A percentile compares a stretch with the other conserved stretches of the same genome.
Conservation (phyloP, 2,113 vertebrate genomes). For the Hydrolagus affinis region DNA sequence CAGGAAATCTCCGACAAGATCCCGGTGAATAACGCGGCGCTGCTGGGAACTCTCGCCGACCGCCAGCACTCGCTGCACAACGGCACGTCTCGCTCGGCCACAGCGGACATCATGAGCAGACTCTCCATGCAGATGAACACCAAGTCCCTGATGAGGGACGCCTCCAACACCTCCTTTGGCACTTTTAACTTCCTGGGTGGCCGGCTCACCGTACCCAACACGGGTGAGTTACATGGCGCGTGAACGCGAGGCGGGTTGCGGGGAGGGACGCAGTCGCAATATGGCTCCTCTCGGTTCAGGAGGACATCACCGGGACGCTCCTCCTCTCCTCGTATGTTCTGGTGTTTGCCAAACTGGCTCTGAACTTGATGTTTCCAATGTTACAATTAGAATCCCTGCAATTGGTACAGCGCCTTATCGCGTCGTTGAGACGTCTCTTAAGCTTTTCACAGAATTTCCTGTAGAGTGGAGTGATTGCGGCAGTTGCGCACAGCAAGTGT, state of each 20-base stretch:
- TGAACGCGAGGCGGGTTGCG: too few relatives aligned
- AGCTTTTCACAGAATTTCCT: too few relatives aligned
- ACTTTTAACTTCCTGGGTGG: constrained; percentile 97
- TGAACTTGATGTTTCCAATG: too few relatives aligned
- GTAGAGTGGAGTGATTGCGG: too few relatives aligned
- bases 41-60: constrained; percentile 79
- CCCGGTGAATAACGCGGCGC: constrained; percentile 81
- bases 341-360: too few relatives aligned
- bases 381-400: too few relatives aligned
- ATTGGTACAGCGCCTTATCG: too few relatives aligned
- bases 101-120: constrained; percentile 73
- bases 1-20: constrained; percentile 78
- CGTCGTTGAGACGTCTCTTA: background rate
- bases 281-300: too few relatives aligned
- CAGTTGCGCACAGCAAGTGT: too few relatives aligned
- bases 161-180: constrained; percentile 83
- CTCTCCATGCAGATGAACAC: constrained; percentile 87
- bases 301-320: too few relatives aligned
- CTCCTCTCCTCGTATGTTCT: too few relatives aligned
- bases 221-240: constrained; percentile 57
- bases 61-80: constrained; percentile 85
- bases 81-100: constrained; percentile 71
- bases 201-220: constrained; percentile 84
- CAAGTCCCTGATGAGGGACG: constrained; percentile 79
- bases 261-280: too few relatives aligned